Evolutionary conservation across 1,140 invertebrate species (phyloP), one percentile per base, ranked within the genome.

Genomic region (Schlechtendalia chinensis): DNA sequence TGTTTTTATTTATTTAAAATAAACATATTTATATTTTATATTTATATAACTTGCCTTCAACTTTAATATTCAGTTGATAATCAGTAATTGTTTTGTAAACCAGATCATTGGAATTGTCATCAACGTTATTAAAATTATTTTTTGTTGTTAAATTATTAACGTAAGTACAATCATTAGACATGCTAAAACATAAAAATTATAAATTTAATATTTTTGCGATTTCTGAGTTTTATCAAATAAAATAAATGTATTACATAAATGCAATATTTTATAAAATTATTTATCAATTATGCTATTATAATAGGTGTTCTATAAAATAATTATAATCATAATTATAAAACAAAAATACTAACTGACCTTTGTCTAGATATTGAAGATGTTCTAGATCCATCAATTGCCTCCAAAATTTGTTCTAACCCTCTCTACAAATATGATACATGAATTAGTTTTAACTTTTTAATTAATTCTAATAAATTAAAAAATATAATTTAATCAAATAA

Each of bases 61-160:
- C 86, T 81, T 89, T 86, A 29, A 94, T 88, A 74, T 87, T 88
- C 1, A 94, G 85, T 61, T 90, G 88, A 83, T 92, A 89, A 81
- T 89, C 86, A 17, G 88, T 90, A 22, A 89, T 86, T 82, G 85
- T 88, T 74, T 89, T 89, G 80, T 90, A 90, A 32, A 90, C 84
- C 4, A 45, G 24, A 45, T 79, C 58, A 45, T 22, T 63, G 45
- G 32, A 79, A 61, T 50, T 63, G 5, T 79, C 56, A 59, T 63
- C 75, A 50, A 61, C 29, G 22, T 79, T 61, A 27, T 79, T 39
- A 19, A 50, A 45, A 16, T 61, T 47, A 0, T n/a, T 27, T 24
- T 79, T 47, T 50, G 19, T 63, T 50, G n/a, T 79, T 27, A 79
- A 61, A 59, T 79, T 79, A 22, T 59, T 79, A 1, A 79, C 75